Conservation (phyloP, 2,113 vertebrate species). For the Symphodus melops region DNA sequence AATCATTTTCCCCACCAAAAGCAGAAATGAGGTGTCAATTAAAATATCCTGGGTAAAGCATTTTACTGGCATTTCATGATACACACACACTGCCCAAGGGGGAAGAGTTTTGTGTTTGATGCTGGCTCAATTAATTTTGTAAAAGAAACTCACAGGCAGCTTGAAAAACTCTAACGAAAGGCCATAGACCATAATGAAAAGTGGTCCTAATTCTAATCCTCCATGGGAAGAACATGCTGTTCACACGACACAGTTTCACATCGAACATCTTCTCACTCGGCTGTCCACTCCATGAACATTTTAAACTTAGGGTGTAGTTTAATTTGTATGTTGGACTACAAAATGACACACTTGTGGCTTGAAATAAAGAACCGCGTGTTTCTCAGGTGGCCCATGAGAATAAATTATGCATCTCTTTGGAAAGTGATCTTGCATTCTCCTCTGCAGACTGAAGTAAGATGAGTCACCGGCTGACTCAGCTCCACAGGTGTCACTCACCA, state of each 20-base stretch:
- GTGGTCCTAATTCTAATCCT: background rate
- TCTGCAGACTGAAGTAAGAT: conserved; percentile 55
- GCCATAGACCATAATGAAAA: conserved; percentile 11
- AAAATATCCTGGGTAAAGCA: no score
- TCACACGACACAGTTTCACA: background rate
- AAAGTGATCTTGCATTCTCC: conserved; percentile 70
- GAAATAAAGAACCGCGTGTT: conserved; percentile 30
- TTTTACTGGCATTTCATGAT: no score
- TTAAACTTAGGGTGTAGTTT: conserved; percentile 26
- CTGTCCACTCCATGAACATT: conserved; percentile 7
- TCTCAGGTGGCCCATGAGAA: conserved; percentile 36
- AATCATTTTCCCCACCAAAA: background rate
- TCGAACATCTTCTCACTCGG: background rate
- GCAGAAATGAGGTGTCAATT: no score
- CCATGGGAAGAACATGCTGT: background rate
- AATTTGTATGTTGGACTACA: conserved; percentile 28
- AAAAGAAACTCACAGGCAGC: background rate
- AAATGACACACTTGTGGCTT: conserved; percentile 24
- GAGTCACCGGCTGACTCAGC: conserved; percentile 51
- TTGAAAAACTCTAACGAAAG: no score
- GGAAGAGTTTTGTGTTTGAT: background rate
- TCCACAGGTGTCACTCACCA: conserved; percentile 20
- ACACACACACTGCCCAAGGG: no score
- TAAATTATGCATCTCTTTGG: conserved; percentile 75
- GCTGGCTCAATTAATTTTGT: background rate